Conservation (phyloP, 2,113 vertebrate species). For the Perca fluviatilis region DNA sequence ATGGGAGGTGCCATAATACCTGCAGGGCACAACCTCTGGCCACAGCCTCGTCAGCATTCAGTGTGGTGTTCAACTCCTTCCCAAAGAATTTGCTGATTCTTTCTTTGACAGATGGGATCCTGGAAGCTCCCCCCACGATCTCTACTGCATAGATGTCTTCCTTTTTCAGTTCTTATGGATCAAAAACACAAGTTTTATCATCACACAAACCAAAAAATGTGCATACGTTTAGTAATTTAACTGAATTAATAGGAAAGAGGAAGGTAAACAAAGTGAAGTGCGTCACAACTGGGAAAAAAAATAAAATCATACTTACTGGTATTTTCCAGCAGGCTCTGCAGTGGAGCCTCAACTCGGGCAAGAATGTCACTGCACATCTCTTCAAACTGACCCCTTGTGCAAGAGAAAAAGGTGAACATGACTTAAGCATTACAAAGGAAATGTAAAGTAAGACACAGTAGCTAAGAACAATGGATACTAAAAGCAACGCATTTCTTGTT, state of each 20-base stretch:
- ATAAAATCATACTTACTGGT: conserved; percentile 88
- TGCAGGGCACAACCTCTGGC: conserved; percentile 96
- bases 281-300: neutral
- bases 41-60: conserved; percentile 98
- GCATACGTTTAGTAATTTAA: neutral
- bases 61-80: conserved; percentile 95
- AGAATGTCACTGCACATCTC: conserved; percentile 94
- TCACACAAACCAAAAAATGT: neutral
- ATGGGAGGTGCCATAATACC: conserved; percentile 76
- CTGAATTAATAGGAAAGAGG: neutral
- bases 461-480: neutral
- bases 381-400: conserved; percentile 89
- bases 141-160: conserved; percentile 97
- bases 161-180: conserved; percentile 88
- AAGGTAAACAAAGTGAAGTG: neutral
- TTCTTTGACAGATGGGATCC: conserved; percentile 96
- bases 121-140: conserved; percentile 96
- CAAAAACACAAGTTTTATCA: neutral
- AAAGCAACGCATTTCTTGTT: neutral
- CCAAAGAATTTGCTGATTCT: conserved; percentile 96
- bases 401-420: conserved; percentile 35
- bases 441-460: neutral
- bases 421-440: neutral
- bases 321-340: conserved; percentile 93
- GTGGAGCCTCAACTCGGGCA: conserved; percentile 90